Conservation (phyloP, 2,888 invertebrate species). For the Volucella zonaria region DNA sequence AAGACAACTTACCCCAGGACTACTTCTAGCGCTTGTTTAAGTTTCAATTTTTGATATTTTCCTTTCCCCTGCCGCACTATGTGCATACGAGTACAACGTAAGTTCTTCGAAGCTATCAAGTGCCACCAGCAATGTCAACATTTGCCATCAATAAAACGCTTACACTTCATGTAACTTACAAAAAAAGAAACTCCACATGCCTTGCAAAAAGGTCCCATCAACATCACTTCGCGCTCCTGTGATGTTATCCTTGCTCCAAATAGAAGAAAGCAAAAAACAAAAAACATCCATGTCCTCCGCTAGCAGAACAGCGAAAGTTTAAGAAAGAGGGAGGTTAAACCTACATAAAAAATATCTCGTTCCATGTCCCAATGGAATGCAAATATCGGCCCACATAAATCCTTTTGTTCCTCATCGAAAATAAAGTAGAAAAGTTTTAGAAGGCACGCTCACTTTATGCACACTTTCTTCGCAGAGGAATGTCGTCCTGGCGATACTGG, state of each 20-base stretch:
- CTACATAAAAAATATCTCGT: conserved; percentile 42
- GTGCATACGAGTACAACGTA: too few species aligned
- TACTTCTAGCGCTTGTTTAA: too few species aligned
- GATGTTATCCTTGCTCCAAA: neutral
- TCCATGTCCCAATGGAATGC: conserved; percentile 65
- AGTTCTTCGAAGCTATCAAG: too few species aligned
- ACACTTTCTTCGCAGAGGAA: conserved; percentile 45
- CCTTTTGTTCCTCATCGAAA: conserved; percentile 50
- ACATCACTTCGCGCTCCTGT: neutral
- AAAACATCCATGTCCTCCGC: conserved; percentile 33
- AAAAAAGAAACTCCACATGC: too few species aligned
- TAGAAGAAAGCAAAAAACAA: conserved; percentile 23
- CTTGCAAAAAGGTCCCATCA: conserved; percentile 1
- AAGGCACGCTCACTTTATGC: conserved; percentile 42
- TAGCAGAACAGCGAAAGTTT: conserved; percentile 62
- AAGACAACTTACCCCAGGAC: too few species aligned
- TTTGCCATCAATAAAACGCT: too few species aligned
- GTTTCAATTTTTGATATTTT: too few species aligned
- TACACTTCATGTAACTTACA: too few species aligned
- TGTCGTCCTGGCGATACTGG: conserved; percentile 18
- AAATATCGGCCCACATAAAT: conserved; percentile 66
- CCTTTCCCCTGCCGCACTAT: too few species aligned
- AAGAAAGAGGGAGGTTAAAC: neutral
- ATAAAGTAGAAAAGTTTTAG: conserved; percentile 58
- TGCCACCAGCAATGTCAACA: too few species aligned